Evolutionary conservation across 2,888 invertebrate genomes (phyloP), one percentile per base, ranked within the genome.

Genomic region (Troides oblongomaculatus): DNA sequence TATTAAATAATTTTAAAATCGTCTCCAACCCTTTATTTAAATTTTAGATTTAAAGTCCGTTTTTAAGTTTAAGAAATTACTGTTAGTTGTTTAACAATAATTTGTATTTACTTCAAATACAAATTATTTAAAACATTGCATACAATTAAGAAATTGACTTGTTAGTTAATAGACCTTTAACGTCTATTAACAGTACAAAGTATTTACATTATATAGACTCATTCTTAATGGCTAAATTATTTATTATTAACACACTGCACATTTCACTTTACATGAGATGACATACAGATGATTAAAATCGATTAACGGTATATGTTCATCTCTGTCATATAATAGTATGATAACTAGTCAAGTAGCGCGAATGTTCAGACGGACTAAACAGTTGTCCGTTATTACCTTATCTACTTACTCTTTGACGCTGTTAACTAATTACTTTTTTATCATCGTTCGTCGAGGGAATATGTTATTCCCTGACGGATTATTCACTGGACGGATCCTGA

Each of bases 401-500:
- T 36, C 25, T 30, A 36, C 25, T 58, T 58, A 58, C 23, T 58
- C 12, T 36, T 60, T 60, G 60, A 36, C 36, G 21, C 17, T 17
- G 18, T 36, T 60, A 60, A 36, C 36, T 36, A 60, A 36, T 60
- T n/a, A 25, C 23, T 59, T 62, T 23, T 62, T 43, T 62, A 62
- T 62, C 21, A n/a, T 12, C 12, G 62, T 46, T 43, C n/a, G 46
- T 7, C 6, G 7, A 23, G 23, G 57, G 12, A 18, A 43, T 23
- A 30, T 46, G 46, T 53, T 53, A n/a, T 53, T 53, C 53, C 1
- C n/a, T 53, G 2, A 46, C 46, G 5, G 46, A 8, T 53, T 53
- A n/a, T 53, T 10, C 1, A 46, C 46, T 12, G 46, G 14, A 46
- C 46, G 46, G 14, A 46, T 46, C 12, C 46, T 14, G 14, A 46